Conservation (phyloP, 2,113 vertebrate genomes). For the Brienomyrus brachyistius region DNA sequence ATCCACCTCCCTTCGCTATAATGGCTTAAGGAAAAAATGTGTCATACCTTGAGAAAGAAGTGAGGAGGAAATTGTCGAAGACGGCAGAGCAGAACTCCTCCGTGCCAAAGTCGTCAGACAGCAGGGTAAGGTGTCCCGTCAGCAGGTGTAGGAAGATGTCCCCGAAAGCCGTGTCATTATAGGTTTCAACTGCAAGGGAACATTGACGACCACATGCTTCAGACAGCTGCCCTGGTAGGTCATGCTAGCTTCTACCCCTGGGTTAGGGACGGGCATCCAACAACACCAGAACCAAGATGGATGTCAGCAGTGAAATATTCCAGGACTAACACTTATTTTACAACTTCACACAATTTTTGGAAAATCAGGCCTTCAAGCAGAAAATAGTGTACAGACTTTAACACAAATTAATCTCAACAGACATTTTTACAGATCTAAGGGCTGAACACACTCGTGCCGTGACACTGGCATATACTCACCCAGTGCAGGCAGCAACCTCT, state of each 20-base stretch:
- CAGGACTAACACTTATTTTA: not conserved
- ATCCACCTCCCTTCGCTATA: not conserved
- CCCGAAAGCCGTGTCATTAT: slow-evolving; percentile 84
- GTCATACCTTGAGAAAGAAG: slow-evolving; percentile 77
- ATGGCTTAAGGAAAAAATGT: not conserved
- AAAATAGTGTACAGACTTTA: not conserved
- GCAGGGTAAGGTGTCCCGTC: slow-evolving; percentile 80
- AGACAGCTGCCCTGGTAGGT: not conserved
- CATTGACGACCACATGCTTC: not conserved
- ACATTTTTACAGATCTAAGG: not conserved
- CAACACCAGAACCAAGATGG: not conserved
- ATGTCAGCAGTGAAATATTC: not conserved
- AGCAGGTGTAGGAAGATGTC: slow-evolving; percentile 97
- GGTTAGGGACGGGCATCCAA: not conserved
- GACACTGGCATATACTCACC: slow-evolving; percentile 57
- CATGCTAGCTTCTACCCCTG: not conserved
- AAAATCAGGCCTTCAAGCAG: not conserved
- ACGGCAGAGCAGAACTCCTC: slow-evolving; percentile 87
- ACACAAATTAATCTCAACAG: not conserved
- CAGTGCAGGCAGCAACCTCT: slow-evolving; percentile 78
- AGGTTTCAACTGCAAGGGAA: slow-evolving; percentile 67
- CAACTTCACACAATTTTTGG: not conserved
- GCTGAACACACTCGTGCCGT: not conserved
- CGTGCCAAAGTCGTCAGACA: slow-evolving; percentile 81
- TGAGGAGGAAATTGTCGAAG: slow-evolving; percentile 87